Base-by-base conservation (phyloP, 35 echinoderm and acorn worm genomes). In the Lytechinus variegatus region DNA sequence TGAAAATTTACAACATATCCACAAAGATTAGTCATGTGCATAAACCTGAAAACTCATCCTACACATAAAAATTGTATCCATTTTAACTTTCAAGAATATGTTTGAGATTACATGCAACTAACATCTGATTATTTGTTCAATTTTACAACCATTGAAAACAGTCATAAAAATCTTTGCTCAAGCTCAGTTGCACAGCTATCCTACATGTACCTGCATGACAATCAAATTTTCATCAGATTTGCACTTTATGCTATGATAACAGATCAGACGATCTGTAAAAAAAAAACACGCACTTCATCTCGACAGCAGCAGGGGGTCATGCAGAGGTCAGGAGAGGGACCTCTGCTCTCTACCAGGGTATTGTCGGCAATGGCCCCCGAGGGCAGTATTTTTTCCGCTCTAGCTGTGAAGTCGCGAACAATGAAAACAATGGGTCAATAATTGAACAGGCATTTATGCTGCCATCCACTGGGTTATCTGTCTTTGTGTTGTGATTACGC, bases 371-470 rank as follows among this genome's bases (percentile, higher is more conserved):
- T 44, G 33, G 88, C 88, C 88, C 52, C 66, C 88, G 28, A 90
- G 88, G 88, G 88, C 88, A 90, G 14, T 90, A 90, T 90, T 90
- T 90, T 88, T 90, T 90, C 88, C 88, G 88, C 88, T 90, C 88
- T 90, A 12, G 28, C 88, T 54, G 28, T 54, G 52, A 90, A 90
- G 28, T 54, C 52, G 88, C 10, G 88, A 44, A 90, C 88, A 90
- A 90, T 52, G 88, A 90, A 90, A 90, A 90, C 88, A 90, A 90
- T 90, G 88, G 88, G 52, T 90, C 88, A 90, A 90, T 90, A 44
- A 90, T 90, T 90, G 88, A 90, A 90, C 52, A 54, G 88, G 88
- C 28, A 90, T 90, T 90, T 90, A 90, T 90, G 88, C 88, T 52
- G 28, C 88, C 28, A 54, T 54, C 10, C 88, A 90, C 8, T 33